Evolutionary conservation across 1,140 invertebrate species (phyloP).

Genomic region (Penaeus japonicus): DNA sequence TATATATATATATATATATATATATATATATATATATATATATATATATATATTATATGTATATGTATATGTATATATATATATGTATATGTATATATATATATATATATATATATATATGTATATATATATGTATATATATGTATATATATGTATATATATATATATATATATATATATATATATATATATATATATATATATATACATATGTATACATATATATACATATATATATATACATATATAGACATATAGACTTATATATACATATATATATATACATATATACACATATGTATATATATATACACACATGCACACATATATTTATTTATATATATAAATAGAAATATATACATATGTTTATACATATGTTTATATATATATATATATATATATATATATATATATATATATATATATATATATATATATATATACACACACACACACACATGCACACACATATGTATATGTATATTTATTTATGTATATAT

Average conservation of each 20-base stretch:
- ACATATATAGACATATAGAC: background rate
- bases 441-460: background rate
- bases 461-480: background rate
- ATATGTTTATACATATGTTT: too few relatives aligned
- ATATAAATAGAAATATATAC: too few relatives aligned
- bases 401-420: slow-evolving; percentile 3
- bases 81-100: background rate
- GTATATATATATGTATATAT: background rate
- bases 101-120: background rate
- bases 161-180: background rate
- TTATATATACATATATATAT: background rate
- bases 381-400: background rate
- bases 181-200: background rate
- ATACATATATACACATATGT: background rate
- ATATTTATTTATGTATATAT: too few relatives aligned
- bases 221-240: background rate
- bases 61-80: too few relatives aligned
- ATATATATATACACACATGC: too few relatives aligned
- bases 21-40: too few relatives aligned
- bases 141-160: background rate
- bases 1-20: too few relatives aligned
- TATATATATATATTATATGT: too few relatives aligned
- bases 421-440: slow-evolving; percentile 3
- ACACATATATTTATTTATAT: background rate
- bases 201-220: background rate